Percentiles rank a stretch among this genome's conserved stretches.
phyloP scores from a whole-genome alignment of 2,888 invertebrate species.

The Sympetrum striolatum region DNA sequence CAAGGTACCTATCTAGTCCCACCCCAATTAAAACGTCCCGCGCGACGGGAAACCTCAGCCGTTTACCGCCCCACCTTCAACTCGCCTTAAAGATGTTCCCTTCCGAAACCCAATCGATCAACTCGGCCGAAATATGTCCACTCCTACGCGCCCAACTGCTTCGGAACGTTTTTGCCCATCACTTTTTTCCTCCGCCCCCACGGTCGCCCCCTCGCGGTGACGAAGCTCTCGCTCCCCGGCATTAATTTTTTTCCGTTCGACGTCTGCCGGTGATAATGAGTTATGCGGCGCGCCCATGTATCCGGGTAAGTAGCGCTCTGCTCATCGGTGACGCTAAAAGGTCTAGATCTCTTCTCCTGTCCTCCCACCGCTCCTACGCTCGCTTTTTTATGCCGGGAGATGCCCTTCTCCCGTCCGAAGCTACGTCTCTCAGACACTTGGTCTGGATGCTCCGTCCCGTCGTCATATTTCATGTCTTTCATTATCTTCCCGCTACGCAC shows the following conservation, averaged over 20 bases:
- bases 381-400: no score
- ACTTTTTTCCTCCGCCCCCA: neutral
- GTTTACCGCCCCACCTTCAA: neutral
- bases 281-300: neutral
- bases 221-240: neutral
- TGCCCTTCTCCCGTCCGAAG: neutral
- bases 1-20: neutral
- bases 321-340: neutral
- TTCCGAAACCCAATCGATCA: constrained; percentile 22
- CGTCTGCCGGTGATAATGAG: neutral
- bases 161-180: neutral
- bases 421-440: no score
- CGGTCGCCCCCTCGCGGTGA: neutral
- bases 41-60: neutral
- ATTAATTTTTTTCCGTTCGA: neutral
- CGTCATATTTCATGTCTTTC: neutral
- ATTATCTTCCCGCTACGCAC: neutral
- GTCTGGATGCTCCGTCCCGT: neutral
- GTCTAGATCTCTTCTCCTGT: neutral
- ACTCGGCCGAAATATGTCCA: constrained; percentile 19
- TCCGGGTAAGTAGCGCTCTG: neutral
- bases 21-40: neutral
- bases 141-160: constrained; percentile 8
- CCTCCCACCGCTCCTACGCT: no score
- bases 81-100: neutral